Base-by-base conservation (phyloP, 2,797 vertebrate species). In the Antrozous pallidus region DNA sequence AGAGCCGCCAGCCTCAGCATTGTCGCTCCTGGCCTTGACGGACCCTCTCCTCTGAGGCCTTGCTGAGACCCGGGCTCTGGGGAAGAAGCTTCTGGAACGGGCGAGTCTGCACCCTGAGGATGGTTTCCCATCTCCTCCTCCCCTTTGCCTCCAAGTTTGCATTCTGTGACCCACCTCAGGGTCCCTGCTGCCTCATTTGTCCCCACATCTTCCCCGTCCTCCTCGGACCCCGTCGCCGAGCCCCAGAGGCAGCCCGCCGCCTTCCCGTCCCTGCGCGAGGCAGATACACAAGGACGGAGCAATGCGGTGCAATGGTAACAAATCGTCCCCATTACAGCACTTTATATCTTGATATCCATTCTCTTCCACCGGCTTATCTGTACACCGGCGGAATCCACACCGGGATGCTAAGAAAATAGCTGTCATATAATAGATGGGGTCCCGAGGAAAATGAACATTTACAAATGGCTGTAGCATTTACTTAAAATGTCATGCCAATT, bases 391-490 rank as follows among this genome's bases (percentile, higher is more conserved):
- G 96, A 97, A 98, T 97, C 96, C 96, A 31, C 94, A 10, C 95
- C 14, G 93, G 97, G 97, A 96, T 87, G 95, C 75, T 97, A 94
- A 86, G 96, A 97, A 97, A 97, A 97, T 90, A 93, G 95, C 97
- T 94, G 96, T 86, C 97, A 97, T 56, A 81, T 98, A 97, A 98
- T 97, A 93, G 97, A 98, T 98, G 98, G 97, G 97, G 95, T 94
- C 94, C 97, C 92, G 96, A 28, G 4, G 83, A 97, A 98, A 98
- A 98, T 97, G 97, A 98, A 97, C 98, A 97, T 97, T 98, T 98
- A 98, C 97, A 98, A 98, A 98, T 98, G 98, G 96, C 96, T 98
- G 96, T 98, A 97, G 97, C 98, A 98, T 98, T 98, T 98, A 96
- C 97, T 97, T 93, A 98, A 97, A 98, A 98, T 98, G 98, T 98